Conservation (phyloP, 1,140 invertebrate species). For the Drusus annulatus region DNA sequence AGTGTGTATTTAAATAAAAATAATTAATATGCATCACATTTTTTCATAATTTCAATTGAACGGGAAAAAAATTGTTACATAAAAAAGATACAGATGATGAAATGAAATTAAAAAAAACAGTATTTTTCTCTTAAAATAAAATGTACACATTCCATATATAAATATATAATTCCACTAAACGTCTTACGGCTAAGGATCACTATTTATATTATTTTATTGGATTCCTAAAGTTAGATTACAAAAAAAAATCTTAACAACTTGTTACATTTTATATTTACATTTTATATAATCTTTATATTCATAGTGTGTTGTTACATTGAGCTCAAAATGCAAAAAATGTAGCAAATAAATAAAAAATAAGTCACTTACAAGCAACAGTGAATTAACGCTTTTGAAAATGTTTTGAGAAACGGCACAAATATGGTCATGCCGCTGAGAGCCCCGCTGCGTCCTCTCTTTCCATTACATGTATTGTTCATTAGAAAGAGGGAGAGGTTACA, state of each 20-base stretch:
- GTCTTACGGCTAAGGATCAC: slow-evolving; percentile 42
- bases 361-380: neutral
- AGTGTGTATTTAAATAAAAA: neutral
- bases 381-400: neutral
- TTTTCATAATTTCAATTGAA: neutral
- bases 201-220: slow-evolving; percentile 48
- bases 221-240: slow-evolving; percentile 33
- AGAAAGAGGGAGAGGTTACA: too few species aligned
- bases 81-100: neutral
- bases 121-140: slow-evolving; percentile 40
- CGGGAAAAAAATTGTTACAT: neutral
- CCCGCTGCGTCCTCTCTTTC: too few species aligned
- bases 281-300: slow-evolving; percentile 37
- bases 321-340: neutral
- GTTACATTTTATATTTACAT: slow-evolving; percentile 28
- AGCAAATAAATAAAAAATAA: slow-evolving; percentile 4
- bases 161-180: slow-evolving; percentile 48
- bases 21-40: slow-evolving; percentile 10
- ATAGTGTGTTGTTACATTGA: slow-evolving; percentile 44
- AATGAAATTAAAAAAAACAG: slow-evolving; percentile 24
- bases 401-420: too few species aligned
- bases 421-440: too few species aligned
- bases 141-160: slow-evolving; percentile 44
- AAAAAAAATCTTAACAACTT: slow-evolving; percentile 46
- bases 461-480: too few species aligned